Conservation (phyloP, 2,113 vertebrate species). For the Pheucticus melanocephalus region DNA sequence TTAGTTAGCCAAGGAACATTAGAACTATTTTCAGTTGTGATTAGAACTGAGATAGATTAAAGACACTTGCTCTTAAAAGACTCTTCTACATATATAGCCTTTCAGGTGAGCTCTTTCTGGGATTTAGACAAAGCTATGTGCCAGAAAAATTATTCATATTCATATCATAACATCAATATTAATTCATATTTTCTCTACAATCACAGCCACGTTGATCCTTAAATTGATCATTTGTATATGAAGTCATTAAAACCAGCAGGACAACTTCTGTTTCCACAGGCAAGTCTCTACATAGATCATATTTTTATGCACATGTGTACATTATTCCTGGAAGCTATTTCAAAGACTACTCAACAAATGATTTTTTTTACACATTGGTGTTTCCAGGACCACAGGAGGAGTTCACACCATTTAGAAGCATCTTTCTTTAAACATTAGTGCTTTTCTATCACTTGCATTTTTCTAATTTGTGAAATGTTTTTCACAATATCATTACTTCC, state of each 20-base stretch:
- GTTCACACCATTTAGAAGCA: not conserved
- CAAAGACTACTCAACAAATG: not conserved
- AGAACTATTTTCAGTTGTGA: not conserved
- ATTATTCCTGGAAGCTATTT: not conserved
- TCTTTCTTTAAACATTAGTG: not conserved
- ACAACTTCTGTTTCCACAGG: not conserved
- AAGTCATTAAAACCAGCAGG: not conserved
- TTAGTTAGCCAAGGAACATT: not conserved
- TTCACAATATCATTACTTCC: not conserved
- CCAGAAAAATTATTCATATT: not conserved
- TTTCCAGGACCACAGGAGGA: not conserved
- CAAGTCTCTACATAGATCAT: not conserved
- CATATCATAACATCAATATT: not conserved
- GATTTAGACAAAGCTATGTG: not conserved
- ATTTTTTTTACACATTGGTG: not conserved
- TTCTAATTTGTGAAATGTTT: not conserved
- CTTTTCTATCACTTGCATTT: not conserved
- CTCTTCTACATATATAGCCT: not conserved
- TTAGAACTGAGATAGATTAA: not conserved
- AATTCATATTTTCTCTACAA: not conserved
- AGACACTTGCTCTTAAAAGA: not conserved
- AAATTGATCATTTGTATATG: not conserved
- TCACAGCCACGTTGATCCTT: not conserved
- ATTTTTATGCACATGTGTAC: not conserved
- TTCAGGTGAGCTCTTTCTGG: not conserved